Evolutionary conservation across 2,888 invertebrate species (phyloP).

Genomic region (Eupithecia inturbata): DNA sequence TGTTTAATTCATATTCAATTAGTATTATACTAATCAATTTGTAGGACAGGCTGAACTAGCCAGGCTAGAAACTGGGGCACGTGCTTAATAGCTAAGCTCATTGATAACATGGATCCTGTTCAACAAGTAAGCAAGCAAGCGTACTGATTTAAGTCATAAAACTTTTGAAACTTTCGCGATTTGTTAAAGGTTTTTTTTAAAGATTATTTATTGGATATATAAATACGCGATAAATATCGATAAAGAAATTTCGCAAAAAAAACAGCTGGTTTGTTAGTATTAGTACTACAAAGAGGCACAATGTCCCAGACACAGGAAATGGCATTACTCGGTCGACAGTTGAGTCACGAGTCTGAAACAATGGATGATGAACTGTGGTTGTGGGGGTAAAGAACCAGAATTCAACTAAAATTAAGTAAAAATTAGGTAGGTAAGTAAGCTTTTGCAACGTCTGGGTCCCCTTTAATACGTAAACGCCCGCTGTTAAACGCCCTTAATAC

Average conservation of each 20-base stretch:
- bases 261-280: background rate
- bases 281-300: conserved; percentile 12
- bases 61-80: background rate
- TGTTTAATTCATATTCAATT: background rate
- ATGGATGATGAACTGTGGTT: conserved; percentile 45
- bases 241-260: background rate
- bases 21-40: background rate
- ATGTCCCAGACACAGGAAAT: conserved; percentile 41
- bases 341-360: conserved; percentile 47
- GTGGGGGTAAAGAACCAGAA: conserved; percentile 18
- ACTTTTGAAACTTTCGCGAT: no score
- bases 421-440: background rate
- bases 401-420: background rate
- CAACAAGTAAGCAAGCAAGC: background rate
- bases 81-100: background rate
- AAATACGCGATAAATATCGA: no score
- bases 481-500: background rate
- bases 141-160: no score
- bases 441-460: background rate
- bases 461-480: no score
- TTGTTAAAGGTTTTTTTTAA: no score
- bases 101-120: background rate
- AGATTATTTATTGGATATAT: no score
- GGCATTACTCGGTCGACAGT: conserved; percentile 33
- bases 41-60: background rate